Evolutionary conservation across 2,797 vertebrate genomes (phyloP), one percentile per base, ranked within the genome.

Genomic region (Takifugu ocellatus): DNA sequence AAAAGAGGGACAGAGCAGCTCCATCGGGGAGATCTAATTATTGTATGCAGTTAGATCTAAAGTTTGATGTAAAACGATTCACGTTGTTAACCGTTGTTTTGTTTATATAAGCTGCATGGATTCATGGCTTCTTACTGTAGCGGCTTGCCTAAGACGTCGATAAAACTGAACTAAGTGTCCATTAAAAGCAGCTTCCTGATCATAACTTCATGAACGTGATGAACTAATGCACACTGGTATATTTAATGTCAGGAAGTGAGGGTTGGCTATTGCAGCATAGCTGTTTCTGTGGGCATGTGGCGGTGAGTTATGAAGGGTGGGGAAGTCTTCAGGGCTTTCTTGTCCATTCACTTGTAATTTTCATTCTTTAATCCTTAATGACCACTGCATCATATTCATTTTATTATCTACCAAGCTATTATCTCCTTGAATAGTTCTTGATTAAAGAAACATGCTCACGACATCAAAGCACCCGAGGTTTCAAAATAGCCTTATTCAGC

Each of bases 351-450:
- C 49, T 74, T 81, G 63, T 74, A 72, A 66, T 79, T 79, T 72
- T 65, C 69, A 81, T 70, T 80, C 75, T 81, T 82, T 78, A 80
- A 78, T 83, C 71, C 67, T 74, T 78, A 84, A 83, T 78, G 66
- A 60, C 69, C 68, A 75, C 14, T 60, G 61, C 70, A 76, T 76
- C 81, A 73, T 70, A 70, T 79, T 78, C 52, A 0, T 77, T 77
- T 75, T 74, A 83, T 68, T 72, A 82, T 83, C 77, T 71, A 60
- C 51, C 60, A 77, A 66, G 62, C 66, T 48, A 70, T 82, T 77
- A 75, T 82, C 69, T 75, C 54, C 59, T 42, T 45, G 61, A 66
- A 66, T 74, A 72, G 66, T 67, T 77, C 72, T 67, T 76, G 74
- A 81, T 84, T 84, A 75, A 77, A 84, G 71, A 83, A 84, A 82